These are phyloP conservation scores for Oryctolagus cuniculus DNA, from an alignment of 2,113 vertebrate genomes.

Conservation along the genomic window DNA sequence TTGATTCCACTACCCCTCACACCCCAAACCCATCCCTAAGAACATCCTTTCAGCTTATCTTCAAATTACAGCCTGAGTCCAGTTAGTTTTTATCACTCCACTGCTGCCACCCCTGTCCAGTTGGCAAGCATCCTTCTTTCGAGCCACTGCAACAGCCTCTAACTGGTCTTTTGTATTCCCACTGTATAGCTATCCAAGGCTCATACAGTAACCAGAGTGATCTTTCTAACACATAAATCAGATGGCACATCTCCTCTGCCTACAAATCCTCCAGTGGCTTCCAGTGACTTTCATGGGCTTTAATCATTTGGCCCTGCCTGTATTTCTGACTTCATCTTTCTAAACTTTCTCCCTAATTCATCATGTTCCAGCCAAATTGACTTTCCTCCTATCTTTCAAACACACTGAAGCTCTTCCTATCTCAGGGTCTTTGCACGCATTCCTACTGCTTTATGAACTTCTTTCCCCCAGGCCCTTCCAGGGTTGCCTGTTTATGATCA, in stretches of 20 bases:
- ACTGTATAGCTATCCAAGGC: rapidly evolving
- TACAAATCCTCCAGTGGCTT: not conserved
- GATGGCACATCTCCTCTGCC: not conserved
- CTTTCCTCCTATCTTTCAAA: slow-evolving; percentile 5
- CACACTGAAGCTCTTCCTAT: not conserved
- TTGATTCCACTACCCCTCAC: not conserved
- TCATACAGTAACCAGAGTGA: not conserved
- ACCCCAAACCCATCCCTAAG: not conserved
- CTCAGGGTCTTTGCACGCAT: not conserved
- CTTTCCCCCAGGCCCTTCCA: not conserved
- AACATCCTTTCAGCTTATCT: not conserved
- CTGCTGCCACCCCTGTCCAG: too few species aligned
- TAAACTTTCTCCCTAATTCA: slow-evolving; percentile 21
- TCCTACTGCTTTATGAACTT: not conserved
- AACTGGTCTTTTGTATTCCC: not conserved
- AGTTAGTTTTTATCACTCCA: not conserved
- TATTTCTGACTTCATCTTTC: not conserved
- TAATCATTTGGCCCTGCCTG: not conserved
- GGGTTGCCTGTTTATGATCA: not conserved
- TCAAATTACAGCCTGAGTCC: not conserved
- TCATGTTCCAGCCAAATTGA: not conserved
- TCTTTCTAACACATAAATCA: not conserved
- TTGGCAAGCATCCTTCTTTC: not conserved
- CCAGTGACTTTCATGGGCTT: not conserved
- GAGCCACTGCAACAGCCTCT: not conserved